Percentiles rank a stretch among this genome's conserved stretches.
Conservation (phyloP, 2,888 invertebrate genomes). For the Tiliacea citrago region DNA sequence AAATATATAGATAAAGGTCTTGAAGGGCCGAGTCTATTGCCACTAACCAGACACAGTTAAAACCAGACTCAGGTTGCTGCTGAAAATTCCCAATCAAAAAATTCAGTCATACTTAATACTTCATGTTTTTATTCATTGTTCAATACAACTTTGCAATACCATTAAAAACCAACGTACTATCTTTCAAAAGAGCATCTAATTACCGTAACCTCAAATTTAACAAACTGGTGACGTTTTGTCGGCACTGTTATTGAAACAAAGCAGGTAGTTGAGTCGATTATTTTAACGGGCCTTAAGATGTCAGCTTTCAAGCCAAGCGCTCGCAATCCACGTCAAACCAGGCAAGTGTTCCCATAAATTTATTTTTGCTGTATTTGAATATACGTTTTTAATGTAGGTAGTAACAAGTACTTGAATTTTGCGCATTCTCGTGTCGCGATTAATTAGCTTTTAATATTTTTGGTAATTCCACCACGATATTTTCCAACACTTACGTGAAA, state of each 20-base stretch:
- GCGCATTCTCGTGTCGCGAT: constrained; percentile 53
- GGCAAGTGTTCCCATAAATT: constrained; percentile 44
- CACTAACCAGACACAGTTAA: not conserved
- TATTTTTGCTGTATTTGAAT: constrained; percentile 28
- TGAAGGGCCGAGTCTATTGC: not conserved
- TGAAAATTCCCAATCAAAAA: not conserved
- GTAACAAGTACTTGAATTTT: constrained; percentile 32
- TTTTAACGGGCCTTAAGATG: constrained; percentile 49
- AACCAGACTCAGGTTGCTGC: not conserved
- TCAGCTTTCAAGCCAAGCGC: constrained; percentile 45
- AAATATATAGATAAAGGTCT: not conserved
- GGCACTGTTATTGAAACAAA: constrained; percentile 38
- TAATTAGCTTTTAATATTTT: constrained; percentile 41
- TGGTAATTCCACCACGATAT: constrained; percentile 13
- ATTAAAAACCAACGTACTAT: not conserved
- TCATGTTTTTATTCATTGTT: not conserved
- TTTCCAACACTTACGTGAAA: constrained; percentile 42
- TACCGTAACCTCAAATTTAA: not conserved
- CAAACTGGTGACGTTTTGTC: constrained; percentile 12
- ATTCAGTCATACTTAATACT: not conserved
- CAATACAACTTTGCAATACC: not conserved
- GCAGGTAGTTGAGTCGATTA: constrained; percentile 26
- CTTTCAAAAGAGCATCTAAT: not conserved
- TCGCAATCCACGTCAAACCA: constrained; percentile 40
- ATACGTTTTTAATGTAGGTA: not conserved